These are phyloP conservation scores for Apamea anceps DNA, from an alignment of 2,888 invertebrate genomes.

Conservation along the genomic window DNA sequence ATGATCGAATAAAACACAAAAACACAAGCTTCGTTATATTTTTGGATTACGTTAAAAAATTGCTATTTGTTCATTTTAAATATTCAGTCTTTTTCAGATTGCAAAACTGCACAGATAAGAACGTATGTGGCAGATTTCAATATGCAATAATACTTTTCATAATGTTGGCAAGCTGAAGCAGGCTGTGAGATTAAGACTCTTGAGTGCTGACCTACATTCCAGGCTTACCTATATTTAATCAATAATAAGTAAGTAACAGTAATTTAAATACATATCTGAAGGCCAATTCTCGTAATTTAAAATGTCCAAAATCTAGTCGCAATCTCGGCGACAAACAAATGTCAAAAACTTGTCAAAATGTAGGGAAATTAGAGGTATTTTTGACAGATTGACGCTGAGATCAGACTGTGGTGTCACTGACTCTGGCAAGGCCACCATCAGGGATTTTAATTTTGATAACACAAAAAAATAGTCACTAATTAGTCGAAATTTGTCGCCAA, in stretches of 20 bases:
- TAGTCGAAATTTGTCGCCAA: too few relatives aligned
- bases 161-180: not conserved
- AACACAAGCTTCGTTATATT: not conserved
- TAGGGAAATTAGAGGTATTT: too few relatives aligned
- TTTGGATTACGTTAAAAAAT: too few relatives aligned
- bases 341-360: too few relatives aligned
- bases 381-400: too few relatives aligned
- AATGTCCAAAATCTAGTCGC: too few relatives aligned
- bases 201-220: slow-evolving; percentile 17
- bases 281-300: too few relatives aligned
- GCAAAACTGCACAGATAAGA: not conserved
- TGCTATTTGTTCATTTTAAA: not conserved
- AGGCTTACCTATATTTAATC: not conserved
- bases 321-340: too few relatives aligned
- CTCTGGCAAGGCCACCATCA: too few relatives aligned
- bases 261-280: not conserved
- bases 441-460: too few relatives aligned
- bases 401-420: too few relatives aligned
- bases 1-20: not conserved
- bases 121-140: not conserved
- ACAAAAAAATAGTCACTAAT: too few relatives aligned
- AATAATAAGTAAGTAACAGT: not conserved
- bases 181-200: not conserved
- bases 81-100: slow-evolving; percentile 3
- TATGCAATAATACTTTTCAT: not conserved